phyloP scores from a whole-genome alignment of 2,113 vertebrate genomes.

The Perca fluviatilis region DNA sequence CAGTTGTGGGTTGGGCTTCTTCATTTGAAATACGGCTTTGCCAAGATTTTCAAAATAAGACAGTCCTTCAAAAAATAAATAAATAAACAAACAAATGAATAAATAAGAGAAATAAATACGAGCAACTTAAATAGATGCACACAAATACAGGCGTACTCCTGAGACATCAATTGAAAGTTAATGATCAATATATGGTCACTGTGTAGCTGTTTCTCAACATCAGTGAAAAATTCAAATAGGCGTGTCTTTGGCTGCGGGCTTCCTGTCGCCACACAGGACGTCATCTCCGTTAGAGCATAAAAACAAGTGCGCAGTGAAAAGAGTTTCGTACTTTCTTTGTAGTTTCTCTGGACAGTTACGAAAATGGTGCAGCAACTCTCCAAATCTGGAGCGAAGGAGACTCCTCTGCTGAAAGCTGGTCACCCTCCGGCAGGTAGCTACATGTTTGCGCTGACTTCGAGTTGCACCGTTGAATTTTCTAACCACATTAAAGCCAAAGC shows the following conservation, averaged over 20 bases:
- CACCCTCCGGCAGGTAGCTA: conserved; percentile 84
- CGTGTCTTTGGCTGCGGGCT: conserved; percentile 36
- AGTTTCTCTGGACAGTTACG: conserved; percentile 17
- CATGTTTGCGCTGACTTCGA: background rate
- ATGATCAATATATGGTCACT: background rate
- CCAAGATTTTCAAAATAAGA: conserved; percentile 26
- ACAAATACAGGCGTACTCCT: background rate
- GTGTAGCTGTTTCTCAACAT: background rate
- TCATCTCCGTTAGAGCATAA: conserved; percentile 67
- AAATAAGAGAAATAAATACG: background rate
- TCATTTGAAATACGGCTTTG: background rate
- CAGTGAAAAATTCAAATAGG: background rate
- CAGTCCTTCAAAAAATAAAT: background rate
- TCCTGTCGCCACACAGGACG: conserved; percentile 60
- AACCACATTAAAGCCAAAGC: background rate
- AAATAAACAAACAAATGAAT: background rate
- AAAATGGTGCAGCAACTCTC: conserved; percentile 79
- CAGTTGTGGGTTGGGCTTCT: background rate
- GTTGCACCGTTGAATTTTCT: rapidly evolving
- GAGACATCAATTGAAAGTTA: rapidly evolving
- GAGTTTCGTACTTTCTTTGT: conserved; percentile 29
- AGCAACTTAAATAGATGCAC: background rate
- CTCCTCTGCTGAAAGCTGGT: conserved; percentile 76
- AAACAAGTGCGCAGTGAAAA: conserved; percentile 62
- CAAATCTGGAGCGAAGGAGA: conserved; percentile 68